Percentiles rank a stretch among this genome's conserved stretches.
phyloP scores from a whole-genome alignment of 2,113 vertebrate species.

The Stigmatopora nigra region DNA sequence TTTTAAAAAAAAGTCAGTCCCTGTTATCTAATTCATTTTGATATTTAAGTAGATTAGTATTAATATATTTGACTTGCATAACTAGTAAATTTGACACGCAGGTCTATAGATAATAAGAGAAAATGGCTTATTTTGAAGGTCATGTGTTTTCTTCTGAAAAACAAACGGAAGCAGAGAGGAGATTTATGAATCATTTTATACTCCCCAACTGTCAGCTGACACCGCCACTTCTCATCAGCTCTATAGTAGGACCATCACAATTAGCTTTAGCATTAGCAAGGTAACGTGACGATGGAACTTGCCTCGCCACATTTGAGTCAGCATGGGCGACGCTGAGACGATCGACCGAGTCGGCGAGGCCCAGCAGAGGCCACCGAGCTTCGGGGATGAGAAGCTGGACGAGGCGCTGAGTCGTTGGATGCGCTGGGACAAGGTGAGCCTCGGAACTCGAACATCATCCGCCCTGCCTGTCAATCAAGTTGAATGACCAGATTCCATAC shows the following conservation, averaged over 20 bases:
- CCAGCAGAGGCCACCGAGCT: conserved; percentile 62
- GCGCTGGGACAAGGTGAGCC: conserved; percentile 79
- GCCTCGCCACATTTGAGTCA: neutral
- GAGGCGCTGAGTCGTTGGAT: conserved; percentile 77
- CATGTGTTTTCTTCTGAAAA: neutral
- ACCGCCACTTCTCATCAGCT: neutral
- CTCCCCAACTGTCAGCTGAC: neutral
- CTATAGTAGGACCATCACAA: neutral
- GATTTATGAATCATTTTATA: neutral
- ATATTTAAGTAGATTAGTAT: too few relatives aligned
- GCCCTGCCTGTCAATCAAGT: neutral
- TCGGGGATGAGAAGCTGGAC: conserved; percentile 79
- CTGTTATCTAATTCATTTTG: too few relatives aligned
- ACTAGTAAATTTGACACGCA: too few relatives aligned
- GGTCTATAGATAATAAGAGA: too few relatives aligned
- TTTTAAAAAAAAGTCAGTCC: too few relatives aligned
- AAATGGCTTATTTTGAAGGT: neutral
- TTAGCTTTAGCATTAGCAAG: neutral
- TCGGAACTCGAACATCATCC: neutral
- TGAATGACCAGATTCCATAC: neutral
- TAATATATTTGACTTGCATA: too few relatives aligned
- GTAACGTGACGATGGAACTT: neutral
- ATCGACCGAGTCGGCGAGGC: conserved; percentile 73
- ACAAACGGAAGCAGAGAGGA: neutral
- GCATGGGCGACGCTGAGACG: conserved; percentile 60